Evolutionary conservation across 2,113 vertebrate species (phyloP).

Genomic region (Odobenus rosmarus): DNA sequence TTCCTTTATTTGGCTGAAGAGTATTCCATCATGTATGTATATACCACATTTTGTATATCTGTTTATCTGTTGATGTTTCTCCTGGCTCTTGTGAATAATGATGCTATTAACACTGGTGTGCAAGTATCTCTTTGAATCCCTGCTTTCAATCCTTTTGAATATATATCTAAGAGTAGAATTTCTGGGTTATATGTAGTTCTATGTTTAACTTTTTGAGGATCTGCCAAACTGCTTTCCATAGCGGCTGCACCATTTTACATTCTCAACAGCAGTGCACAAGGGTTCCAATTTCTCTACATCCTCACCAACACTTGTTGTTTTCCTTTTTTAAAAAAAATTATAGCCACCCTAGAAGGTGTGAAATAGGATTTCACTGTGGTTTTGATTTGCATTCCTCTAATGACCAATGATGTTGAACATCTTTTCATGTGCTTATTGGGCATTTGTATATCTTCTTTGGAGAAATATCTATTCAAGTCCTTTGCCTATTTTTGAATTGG

Average conservation of each 20-base stretch:
- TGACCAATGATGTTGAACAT: background rate
- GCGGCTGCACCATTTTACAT: background rate
- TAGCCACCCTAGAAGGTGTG: background rate
- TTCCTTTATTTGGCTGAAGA: background rate
- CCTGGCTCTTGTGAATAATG: background rate
- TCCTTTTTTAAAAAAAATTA: background rate
- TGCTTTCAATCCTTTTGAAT: background rate
- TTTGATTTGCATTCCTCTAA: background rate
- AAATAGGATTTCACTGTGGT: background rate
- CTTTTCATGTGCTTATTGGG: background rate
- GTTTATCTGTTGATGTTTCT: background rate
- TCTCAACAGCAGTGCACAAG: background rate
- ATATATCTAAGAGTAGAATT: background rate
- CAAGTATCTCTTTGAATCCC: background rate
- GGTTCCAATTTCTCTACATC: background rate
- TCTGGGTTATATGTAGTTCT: background rate
- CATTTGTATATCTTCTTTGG: background rate
- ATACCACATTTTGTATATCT: background rate
- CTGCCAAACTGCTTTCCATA: background rate
- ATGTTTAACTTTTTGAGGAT: background rate
- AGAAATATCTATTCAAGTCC: background rate
- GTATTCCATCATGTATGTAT: background rate
- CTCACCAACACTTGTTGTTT: background rate
- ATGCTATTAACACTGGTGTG: background rate
- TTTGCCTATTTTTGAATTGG: background rate